Conservation (phyloP, 2,113 vertebrate genomes). For the Tretioscincus oriximinensis region DNA sequence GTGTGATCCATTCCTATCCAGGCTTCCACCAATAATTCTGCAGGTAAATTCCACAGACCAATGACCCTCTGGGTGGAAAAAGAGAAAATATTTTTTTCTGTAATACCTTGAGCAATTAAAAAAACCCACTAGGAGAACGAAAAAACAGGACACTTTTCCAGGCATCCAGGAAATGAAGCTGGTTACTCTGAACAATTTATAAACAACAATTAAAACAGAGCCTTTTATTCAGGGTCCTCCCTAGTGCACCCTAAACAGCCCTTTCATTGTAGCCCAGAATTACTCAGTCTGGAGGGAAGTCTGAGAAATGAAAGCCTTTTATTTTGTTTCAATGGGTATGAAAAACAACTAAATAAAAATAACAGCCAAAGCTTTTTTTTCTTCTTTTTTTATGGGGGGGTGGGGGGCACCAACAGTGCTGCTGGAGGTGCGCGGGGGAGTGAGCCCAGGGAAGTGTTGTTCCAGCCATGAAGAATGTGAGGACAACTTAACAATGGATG, state of each 20-base stretch:
- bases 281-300: background rate
- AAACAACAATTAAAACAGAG: background rate
- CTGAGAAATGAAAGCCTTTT: background rate
- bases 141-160: background rate
- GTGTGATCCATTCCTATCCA: too few species aligned
- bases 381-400: too few species aligned
- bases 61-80: too few species aligned
- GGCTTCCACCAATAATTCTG: too few species aligned
- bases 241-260: background rate
- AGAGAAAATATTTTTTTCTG: too few species aligned
- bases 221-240: background rate
- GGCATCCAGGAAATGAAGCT: background rate
- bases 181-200: background rate
- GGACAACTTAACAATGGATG: slow-evolving; percentile 66
- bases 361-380: slow-evolving; percentile 45
- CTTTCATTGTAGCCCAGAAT: background rate
- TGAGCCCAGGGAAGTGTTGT: slow-evolving; percentile 51
- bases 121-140: background rate
- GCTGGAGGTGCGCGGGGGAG: slow-evolving; percentile 49
- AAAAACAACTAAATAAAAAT: slow-evolving; percentile 33
- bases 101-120: too few species aligned
- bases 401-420: slow-evolving; percentile 41
- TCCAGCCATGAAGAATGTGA: slow-evolving; percentile 51
- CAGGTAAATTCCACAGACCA: too few species aligned
- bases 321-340: slow-evolving; percentile 11